Conservation (phyloP, 35 echinoderm and acorn worm species). For the Nesometra sesokonis region DNA sequence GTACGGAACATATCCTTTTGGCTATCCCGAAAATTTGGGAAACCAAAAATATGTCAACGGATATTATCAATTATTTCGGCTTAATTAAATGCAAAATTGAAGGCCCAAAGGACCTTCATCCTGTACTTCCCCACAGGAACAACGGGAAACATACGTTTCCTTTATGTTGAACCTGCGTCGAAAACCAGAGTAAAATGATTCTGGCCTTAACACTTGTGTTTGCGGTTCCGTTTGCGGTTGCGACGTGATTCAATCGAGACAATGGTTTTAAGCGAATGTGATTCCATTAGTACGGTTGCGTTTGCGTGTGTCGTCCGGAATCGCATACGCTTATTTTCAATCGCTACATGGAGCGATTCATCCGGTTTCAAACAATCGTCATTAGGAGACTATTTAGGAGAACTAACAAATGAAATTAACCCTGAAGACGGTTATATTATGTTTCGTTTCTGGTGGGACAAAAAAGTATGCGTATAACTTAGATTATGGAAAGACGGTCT, state of each 20-base stretch:
- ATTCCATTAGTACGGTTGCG: too few species aligned
- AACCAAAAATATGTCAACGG: too few species aligned
- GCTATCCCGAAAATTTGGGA: slow-evolving; percentile 8
- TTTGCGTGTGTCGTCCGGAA: too few species aligned
- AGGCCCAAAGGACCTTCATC: background rate
- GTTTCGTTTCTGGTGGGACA: slow-evolving; percentile 1
- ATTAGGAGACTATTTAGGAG: slow-evolving; percentile 8
- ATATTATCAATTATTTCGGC: too few species aligned
- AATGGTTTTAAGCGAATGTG: too few species aligned
- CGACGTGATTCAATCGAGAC: too few species aligned
- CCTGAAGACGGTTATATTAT: background rate
- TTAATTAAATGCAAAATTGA: slow-evolving; percentile 7
- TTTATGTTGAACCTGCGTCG: slow-evolving; percentile 9
- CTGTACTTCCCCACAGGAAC: slow-evolving; percentile 10
- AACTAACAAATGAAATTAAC: slow-evolving; percentile 4
- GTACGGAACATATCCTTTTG: slow-evolving; percentile 11
- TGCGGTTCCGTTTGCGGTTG: too few species aligned
- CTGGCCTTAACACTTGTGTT: too few species aligned
- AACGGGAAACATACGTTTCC: slow-evolving; percentile 10
- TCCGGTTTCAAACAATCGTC: background rate
- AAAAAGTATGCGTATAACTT: slow-evolving; percentile 31
- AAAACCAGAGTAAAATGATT: background rate
- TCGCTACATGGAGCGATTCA: too few species aligned
- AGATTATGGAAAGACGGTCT: background rate
- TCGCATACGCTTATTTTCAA: too few species aligned